Evolutionary conservation across 2,888 invertebrate species (phyloP).

Genomic region (Eledona agricola): DNA sequence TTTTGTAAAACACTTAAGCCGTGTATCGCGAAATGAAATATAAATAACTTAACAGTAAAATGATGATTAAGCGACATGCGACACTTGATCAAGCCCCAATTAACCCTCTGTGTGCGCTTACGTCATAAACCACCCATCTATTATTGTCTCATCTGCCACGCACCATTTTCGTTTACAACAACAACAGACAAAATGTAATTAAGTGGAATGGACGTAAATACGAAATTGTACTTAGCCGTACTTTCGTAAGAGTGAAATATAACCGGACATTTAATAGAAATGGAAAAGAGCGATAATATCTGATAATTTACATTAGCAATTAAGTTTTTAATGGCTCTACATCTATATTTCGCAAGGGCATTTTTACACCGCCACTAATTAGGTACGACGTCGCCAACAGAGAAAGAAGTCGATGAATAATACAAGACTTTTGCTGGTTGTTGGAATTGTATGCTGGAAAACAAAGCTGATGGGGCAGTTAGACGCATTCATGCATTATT

Average conservation of each 20-base stretch:
- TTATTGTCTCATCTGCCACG: slow-evolving; percentile 13
- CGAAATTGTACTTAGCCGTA: slow-evolving; percentile 12
- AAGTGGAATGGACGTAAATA: slow-evolving; percentile 16
- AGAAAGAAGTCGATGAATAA: slow-evolving; percentile 32
- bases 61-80: no score
- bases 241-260: slow-evolving; percentile 13
- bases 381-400: background rate
- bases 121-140: no score
- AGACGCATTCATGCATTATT: no score
- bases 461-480: no score
- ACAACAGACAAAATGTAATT: slow-evolving; percentile 20
- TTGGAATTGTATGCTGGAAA: no score
- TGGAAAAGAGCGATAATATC: slow-evolving; percentile 6
- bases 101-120: no score
- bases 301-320: slow-evolving; percentile 7
- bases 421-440: slow-evolving; percentile 33
- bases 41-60: no score
- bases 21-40: no score
- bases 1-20: no score
- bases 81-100: no score
- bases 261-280: slow-evolving; percentile 2
- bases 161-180: slow-evolving; percentile 18
- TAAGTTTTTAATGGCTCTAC: slow-evolving; percentile 2
- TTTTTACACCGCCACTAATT: background rate
- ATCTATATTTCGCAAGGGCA: slow-evolving; percentile 6